Conservation (phyloP, 2,113 vertebrate species). For the Equus quagga region DNA sequence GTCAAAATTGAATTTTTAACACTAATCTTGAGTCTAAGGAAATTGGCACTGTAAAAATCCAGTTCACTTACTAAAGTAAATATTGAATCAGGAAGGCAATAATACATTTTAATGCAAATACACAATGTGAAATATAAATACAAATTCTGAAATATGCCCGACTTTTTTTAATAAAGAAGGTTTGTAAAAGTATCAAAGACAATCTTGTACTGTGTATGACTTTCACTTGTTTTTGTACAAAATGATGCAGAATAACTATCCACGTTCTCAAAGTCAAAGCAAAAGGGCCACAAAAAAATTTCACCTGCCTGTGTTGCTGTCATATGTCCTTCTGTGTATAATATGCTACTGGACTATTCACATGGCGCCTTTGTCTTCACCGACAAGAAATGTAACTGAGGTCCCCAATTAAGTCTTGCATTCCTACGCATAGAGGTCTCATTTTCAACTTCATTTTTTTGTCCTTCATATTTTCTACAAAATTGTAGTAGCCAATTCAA, state of each 20-base stretch:
- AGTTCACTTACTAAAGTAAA: slow-evolving; percentile 49
- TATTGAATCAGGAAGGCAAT: not conserved
- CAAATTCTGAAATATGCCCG: not conserved
- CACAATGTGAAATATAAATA: not conserved
- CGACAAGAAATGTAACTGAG: not conserved
- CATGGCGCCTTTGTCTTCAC: not conserved
- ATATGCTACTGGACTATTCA: not conserved
- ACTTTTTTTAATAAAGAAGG: not conserved
- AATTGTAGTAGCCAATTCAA: not conserved
- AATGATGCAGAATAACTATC: not conserved
- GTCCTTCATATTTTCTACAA: not conserved
- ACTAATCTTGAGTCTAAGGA: not conserved
- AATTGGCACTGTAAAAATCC: not conserved
- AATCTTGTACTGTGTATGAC: not conserved
- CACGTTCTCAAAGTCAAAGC: not conserved
- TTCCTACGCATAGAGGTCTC: not conserved
- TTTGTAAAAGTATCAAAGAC: not conserved
- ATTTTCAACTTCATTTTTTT: not conserved
- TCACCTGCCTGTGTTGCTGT: not conserved
- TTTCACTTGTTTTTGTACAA: not conserved
- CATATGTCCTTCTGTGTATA: not conserved
- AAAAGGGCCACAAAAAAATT: not conserved
- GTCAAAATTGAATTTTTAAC: slow-evolving; percentile 53
- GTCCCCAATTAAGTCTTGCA: not conserved
- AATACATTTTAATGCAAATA: not conserved